Percentiles rank a stretch among this genome's conserved stretches.
phyloP scores from a whole-genome alignment of 2,888 invertebrate genomes.

The Trissoscelio sp. region DNA sequence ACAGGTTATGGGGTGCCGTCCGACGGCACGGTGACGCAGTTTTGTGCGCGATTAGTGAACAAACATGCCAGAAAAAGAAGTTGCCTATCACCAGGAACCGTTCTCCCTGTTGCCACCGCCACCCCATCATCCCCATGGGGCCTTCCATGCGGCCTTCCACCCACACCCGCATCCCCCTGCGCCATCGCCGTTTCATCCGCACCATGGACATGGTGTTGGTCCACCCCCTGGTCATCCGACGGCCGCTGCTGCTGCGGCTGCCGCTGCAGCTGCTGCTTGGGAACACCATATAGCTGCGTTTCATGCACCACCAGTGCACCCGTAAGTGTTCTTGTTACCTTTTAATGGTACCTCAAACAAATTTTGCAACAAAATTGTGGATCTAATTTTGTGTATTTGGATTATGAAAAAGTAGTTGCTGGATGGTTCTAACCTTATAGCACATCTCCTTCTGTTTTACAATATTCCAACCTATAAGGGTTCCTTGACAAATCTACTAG shows the following conservation, averaged over 20 bases:
- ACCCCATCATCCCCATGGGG: constrained; percentile 81
- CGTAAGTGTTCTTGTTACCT: constrained; percentile 79
- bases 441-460: too few species aligned
- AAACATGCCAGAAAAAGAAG: constrained; percentile 86
- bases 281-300: constrained; percentile 87
- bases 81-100: constrained; percentile 85
- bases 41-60: constrained; percentile 21
- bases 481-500: too few species aligned
- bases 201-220: constrained; percentile 76
- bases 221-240: constrained; percentile 81
- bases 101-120: constrained; percentile 83
- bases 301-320: constrained; percentile 83
- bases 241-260: constrained; percentile 82
- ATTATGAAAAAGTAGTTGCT: too few species aligned
- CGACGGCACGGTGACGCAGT: constrained; percentile 7
- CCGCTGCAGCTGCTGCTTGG: constrained; percentile 85
- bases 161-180: constrained; percentile 84
- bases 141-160: constrained; percentile 81
- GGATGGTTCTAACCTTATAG: too few species aligned
- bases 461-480: too few species aligned
- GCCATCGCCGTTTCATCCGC: constrained; percentile 84
- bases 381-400: too few species aligned
- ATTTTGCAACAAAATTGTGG: too few species aligned
- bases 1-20: constrained; percentile 43
- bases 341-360: too few species aligned